Conservation (phyloP, 2,797 vertebrate species). For the Hoplostethus mediterraneus region DNA sequence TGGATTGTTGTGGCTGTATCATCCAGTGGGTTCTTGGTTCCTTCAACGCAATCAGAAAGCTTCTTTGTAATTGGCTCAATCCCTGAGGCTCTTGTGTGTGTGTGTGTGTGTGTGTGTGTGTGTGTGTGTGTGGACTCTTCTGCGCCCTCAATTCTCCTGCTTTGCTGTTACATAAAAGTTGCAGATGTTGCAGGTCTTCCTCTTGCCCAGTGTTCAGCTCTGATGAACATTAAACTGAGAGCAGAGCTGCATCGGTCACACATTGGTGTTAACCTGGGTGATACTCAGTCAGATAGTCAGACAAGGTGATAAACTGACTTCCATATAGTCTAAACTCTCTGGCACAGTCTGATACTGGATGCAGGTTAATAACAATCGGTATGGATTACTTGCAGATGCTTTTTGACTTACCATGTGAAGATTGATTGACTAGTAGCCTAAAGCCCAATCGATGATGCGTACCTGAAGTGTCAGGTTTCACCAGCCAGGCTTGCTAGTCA, state of each 20-base stretch:
- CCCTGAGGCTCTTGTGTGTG: constrained; percentile 30
- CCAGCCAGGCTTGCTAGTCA: neutral
- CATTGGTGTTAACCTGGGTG: no score
- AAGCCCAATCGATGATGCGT: neutral
- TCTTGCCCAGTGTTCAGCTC: neutral
- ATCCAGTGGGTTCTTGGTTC: constrained; percentile 4
- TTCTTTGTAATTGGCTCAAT: constrained; percentile 33
- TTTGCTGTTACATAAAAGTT: constrained; percentile 48
- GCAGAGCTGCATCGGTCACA: constrained; percentile 1
- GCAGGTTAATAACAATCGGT: neutral
- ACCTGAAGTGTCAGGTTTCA: neutral
- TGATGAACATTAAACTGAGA: constrained; percentile 11
- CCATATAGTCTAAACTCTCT: neutral
- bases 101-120: constrained; percentile 17
- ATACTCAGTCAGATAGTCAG: neutral
- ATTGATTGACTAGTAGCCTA: neutral
- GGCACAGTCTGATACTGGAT: neutral
- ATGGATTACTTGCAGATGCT: neutral
- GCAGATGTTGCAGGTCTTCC: constrained; percentile 18
- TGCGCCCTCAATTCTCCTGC: neutral
- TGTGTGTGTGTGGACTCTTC: neutral
- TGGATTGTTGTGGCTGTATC: constrained; percentile 1
- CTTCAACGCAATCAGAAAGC: constrained; percentile 17
- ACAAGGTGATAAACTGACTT: neutral
- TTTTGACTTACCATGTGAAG: neutral